Base-by-base conservation (phyloP, 1,140 invertebrate species). In the Oryctes rhinoceros region DNA sequence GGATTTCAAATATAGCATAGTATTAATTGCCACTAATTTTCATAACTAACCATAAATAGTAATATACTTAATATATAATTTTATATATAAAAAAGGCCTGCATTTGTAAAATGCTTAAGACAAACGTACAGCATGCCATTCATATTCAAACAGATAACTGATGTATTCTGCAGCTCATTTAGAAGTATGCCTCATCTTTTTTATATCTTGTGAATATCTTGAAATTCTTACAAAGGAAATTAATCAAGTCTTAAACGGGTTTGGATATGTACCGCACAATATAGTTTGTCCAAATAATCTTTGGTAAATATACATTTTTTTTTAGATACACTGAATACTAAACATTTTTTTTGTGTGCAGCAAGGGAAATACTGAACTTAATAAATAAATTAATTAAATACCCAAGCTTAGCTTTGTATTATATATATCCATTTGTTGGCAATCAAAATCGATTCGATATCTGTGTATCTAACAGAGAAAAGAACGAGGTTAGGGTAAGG, bases 41-140 rank as follows among this genome's bases (percentile, higher is more conserved):
- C 65, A 71, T 20, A 24, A 15, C 65, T 13, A 71, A 71, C 65
- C 65, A 71, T 24, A 71, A 6, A n/a, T n/a, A n/a, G 18, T 59
- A 59, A 18, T 71, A 24, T 71, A 71, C 11, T 24, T 71, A 20
- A 71, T 71, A 71, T 37, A 71, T 71, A 71, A 71, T 71, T 71
- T 71, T 71, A 71, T 71, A 71, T 71, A 71, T 71, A 71, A 71
- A 71, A 71, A 71, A 71, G 65, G 20, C 24, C 20, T 71, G 65
- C 65, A 37, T 71, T 71, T 24, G 35, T 71, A 71, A 71, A 71
- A 71, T 71, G 35, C 35, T 30, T 30, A 71, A 37, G 65, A 37
- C 65, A 71, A 71, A 71, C 65, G 11, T 15, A 59, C 5, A 15
- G 15, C 11, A 71, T 71, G 24, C 65, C n/a, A 71, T 71, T 71